Conservation (phyloP, 1,140 invertebrate genomes). For the Chironomus tepperi region DNA sequence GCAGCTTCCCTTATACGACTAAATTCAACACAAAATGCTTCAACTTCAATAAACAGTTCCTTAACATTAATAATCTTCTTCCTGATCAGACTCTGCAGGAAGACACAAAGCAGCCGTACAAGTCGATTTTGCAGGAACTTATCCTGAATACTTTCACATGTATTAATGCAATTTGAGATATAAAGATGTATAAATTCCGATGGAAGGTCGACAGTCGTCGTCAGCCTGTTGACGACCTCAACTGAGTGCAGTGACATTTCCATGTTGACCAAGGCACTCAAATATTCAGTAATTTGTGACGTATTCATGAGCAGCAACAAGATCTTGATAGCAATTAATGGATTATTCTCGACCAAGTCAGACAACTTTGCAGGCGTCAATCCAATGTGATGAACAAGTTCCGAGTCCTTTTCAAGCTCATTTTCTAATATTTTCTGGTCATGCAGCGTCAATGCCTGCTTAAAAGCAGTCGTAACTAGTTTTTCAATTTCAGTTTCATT, state of each 20-base stretch:
- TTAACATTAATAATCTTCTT: slow-evolving; percentile 98
- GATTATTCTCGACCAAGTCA: slow-evolving; percentile 94
- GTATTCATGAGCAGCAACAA: slow-evolving; percentile 87
- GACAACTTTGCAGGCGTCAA: slow-evolving; percentile 85
- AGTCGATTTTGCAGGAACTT: slow-evolving; percentile 94
- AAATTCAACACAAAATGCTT: slow-evolving; percentile 97
- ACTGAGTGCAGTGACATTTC: slow-evolving; percentile 98
- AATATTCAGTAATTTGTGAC: slow-evolving; percentile 92
- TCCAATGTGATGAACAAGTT: slow-evolving; percentile 83
- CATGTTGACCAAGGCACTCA: slow-evolving; percentile 94
- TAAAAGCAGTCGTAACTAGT: slow-evolving; percentile 79
- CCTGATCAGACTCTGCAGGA: slow-evolving; percentile 89
- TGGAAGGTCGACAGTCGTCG: slow-evolving; percentile 83
- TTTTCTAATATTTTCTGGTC: slow-evolving; percentile 81
- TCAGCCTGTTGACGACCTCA: slow-evolving; percentile 95
- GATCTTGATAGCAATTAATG: slow-evolving; percentile 90
- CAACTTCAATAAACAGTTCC: slow-evolving; percentile 94
- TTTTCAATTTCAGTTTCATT: slow-evolving; percentile 63
- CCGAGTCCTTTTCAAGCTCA: slow-evolving; percentile 74
- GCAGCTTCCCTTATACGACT: slow-evolving; percentile 93
- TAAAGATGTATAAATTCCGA: slow-evolving; percentile 95
- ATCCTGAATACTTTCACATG: slow-evolving; percentile 94
- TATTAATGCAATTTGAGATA: slow-evolving; percentile 95
- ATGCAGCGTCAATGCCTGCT: slow-evolving; percentile 65
- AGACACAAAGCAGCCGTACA: slow-evolving; percentile 87